A percentile compares a stretch with the other conserved stretches of the same genome.
Evolutionary conservation across 2,113 vertebrate genomes (phyloP).

Genomic region (Percopsis transmontana): DNA sequence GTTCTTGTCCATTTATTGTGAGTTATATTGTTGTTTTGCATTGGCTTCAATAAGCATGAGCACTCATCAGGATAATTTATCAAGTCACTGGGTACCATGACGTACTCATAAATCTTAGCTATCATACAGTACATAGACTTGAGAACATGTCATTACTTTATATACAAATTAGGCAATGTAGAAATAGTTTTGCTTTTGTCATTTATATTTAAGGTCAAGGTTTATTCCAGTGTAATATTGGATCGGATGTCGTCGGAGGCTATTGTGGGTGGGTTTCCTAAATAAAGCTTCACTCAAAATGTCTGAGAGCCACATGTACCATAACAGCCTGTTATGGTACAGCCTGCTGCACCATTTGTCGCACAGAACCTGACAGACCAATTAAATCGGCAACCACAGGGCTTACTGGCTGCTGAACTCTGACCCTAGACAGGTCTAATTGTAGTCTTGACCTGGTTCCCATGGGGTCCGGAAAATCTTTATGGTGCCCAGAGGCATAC

Average conservation of each 20-base stretch:
- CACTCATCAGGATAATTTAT: slow-evolving; percentile 49
- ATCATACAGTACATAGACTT: neutral
- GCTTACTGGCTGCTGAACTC: slow-evolving; percentile 60
- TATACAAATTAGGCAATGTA: slow-evolving; percentile 2
- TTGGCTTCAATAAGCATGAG: slow-evolving; percentile 38
- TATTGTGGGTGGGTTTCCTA: neutral
- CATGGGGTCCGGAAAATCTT: neutral
- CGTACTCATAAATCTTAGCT: slow-evolving; percentile 15
- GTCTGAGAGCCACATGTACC: slow-evolving; percentile 31
- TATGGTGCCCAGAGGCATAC: slow-evolving; percentile 22
- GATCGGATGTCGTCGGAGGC: no score
- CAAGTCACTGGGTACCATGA: slow-evolving; percentile 35
- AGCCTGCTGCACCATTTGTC: slow-evolving; percentile 30
- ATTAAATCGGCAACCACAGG: slow-evolving; percentile 50
- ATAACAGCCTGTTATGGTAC: slow-evolving; percentile 27
- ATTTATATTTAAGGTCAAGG: slow-evolving; percentile 12
- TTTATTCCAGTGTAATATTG: no score
- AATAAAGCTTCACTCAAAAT: slow-evolving; percentile 19
- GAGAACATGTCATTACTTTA: no score
- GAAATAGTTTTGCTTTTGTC: slow-evolving; percentile 16
- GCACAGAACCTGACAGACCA: slow-evolving; percentile 35
- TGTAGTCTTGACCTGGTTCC: slow-evolving; percentile 55
- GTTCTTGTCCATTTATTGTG: slow-evolving; percentile 35
- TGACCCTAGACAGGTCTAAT: slow-evolving; percentile 56
- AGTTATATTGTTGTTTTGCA: slow-evolving; percentile 45